Evolutionary conservation across 2,888 invertebrate genomes (phyloP).

Genomic region (Holacanthella duospinosa): DNA sequence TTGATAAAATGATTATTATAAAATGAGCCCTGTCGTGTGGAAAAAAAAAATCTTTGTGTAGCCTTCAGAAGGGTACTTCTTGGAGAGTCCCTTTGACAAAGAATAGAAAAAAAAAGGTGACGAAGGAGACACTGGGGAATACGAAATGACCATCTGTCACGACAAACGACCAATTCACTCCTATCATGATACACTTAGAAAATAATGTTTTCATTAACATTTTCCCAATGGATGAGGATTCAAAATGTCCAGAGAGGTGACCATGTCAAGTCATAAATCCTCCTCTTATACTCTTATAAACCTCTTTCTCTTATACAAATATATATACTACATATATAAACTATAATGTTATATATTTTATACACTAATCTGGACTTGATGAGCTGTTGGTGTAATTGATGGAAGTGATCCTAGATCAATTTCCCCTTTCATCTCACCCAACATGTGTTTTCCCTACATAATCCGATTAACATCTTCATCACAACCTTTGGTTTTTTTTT

Average conservation of each 20-base stretch:
- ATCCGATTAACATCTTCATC: background rate
- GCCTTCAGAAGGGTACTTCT: background rate
- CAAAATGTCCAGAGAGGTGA: background rate
- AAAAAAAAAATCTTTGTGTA: too few species aligned
- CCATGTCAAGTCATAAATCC: too few species aligned
- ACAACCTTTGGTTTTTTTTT: background rate
- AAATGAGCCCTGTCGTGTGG: too few species aligned
- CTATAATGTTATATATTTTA: too few species aligned
- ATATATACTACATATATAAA: too few species aligned
- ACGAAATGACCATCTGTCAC: constrained; percentile 11
- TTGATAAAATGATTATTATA: background rate
- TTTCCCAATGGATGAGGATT: background rate
- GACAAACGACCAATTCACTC: background rate
- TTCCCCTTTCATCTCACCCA: too few species aligned
- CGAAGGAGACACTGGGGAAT: constrained; percentile 19
- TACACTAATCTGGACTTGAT: too few species aligned
- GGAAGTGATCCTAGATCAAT: too few species aligned
- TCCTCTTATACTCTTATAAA: background rate
- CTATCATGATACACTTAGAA: background rate
- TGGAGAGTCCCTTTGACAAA: background rate
- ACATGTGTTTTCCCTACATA: background rate
- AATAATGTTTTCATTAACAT: background rate
- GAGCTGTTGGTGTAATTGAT: too few species aligned
- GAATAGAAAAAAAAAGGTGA: constrained; percentile 14
- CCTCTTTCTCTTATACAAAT: background rate